Conservation (phyloP, 2,113 vertebrate genomes). For the Regulus satrapa region DNA sequence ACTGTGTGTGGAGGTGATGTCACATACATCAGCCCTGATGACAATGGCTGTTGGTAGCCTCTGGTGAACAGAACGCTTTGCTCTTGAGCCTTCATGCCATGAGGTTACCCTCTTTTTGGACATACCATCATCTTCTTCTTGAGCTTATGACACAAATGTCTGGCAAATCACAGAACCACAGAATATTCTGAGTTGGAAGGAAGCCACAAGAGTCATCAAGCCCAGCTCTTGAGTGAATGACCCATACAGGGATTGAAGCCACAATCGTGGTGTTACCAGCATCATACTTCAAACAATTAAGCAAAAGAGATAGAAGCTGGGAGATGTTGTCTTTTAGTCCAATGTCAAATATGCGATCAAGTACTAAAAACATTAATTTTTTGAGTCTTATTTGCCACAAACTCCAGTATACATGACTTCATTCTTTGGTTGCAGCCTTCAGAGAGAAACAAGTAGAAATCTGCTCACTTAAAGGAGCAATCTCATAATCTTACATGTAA, state of each 20-base stretch:
- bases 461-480: background rate
- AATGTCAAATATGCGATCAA: background rate
- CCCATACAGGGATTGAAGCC: background rate
- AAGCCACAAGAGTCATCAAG: background rate
- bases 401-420: background rate
- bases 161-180: background rate
- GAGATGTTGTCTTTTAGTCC: background rate
- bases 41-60: background rate
- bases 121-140: background rate
- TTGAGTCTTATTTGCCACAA: background rate
- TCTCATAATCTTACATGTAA: background rate
- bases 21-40: background rate
- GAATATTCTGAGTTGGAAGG: background rate
- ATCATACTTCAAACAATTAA: background rate
- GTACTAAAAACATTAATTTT: background rate
- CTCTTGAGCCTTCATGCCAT: background rate
- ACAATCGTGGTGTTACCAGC: background rate
- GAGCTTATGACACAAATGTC: background rate
- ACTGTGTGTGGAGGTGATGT: background rate
- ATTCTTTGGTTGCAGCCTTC: background rate
- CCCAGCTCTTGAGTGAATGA: background rate
- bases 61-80: background rate
- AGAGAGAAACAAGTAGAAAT: background rate
- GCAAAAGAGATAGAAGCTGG: background rate
- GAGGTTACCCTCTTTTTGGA: background rate